Evolutionary conservation across 2,888 invertebrate genomes (phyloP), one percentile per base, ranked within the genome.

Genomic region (Rhingia rostrata): DNA sequence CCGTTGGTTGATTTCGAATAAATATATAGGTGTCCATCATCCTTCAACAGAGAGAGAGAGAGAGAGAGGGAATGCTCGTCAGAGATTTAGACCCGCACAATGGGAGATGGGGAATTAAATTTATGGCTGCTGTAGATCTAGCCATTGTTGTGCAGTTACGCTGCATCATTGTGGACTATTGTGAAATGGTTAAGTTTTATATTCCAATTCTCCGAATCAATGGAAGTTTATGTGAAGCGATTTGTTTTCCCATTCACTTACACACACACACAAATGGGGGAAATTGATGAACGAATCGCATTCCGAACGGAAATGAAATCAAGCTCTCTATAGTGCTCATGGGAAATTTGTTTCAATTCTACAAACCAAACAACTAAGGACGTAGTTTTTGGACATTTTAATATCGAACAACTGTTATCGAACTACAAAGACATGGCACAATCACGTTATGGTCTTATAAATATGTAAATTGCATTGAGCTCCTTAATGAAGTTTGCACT

Each of bases 281-380:
- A 22, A 33, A 9, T 49, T 53, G 64, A 64, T 64, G 51, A 64
- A 53, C 22, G 37, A 33, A 12, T 35, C 22, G 51, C 37, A 41
- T 37, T 51, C 22, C 1, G 12, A 39, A n/a, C 41, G 49, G 39
- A 39, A 39, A 51, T 22, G 64, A 22, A 49, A 51, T 51, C 22
- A 12, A 45, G 14, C 47, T 45, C 47, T 45, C 30, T 61, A 33
- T 14, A 35, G 47, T 47, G 22, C 22, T 7, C 32, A 86, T 78
- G 80, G 67, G 39, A 67, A 75, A 61, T 77, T 77, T 86, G 86
- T 87, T 60, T 69, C 78, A 41, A 86, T 81, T 86, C 80, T 78
- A 22, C 2, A 22, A 22, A 22, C 2, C 22, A 2, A 2, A 22
- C 22, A 2, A 22, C 22, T 22, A 22, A 22, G 22, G 22, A 22